A percentile compares a stretch with the other conserved stretches of the same genome.
phyloP scores from a whole-genome alignment of 2,888 invertebrate species.

The Heliconius charithonia region DNA sequence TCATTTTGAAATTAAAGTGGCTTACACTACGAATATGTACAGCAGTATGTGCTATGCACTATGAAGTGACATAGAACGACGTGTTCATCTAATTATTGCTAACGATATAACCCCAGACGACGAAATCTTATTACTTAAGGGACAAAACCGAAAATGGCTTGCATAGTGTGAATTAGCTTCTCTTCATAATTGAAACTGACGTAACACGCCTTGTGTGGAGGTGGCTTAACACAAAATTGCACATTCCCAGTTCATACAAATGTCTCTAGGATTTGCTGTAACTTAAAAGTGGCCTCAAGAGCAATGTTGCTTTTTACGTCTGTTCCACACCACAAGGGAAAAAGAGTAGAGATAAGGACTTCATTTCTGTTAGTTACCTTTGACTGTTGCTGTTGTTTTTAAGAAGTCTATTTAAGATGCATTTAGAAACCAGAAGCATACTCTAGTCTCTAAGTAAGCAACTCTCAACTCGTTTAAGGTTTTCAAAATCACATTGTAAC shows the following conservation, averaged over 20 bases:
- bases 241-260: slow-evolving; percentile 47
- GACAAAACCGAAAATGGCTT: slow-evolving; percentile 24
- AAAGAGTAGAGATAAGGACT: slow-evolving; percentile 39
- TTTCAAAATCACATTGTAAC: slow-evolving; percentile 19
- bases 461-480: slow-evolving; percentile 16
- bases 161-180: slow-evolving; percentile 17
- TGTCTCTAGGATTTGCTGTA: slow-evolving; percentile 47
- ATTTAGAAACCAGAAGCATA: slow-evolving; percentile 13
- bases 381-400: slow-evolving; percentile 32
- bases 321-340: slow-evolving; percentile 33
- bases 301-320: slow-evolving; percentile 45
- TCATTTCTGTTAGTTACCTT: slow-evolving; percentile 41
- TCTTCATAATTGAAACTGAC: slow-evolving; percentile 33
- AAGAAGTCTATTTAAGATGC: slow-evolving; percentile 24
- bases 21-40: not conserved
- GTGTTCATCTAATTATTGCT: slow-evolving; percentile 32
- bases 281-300: slow-evolving; percentile 42
- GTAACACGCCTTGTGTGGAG: slow-evolving; percentile 35
- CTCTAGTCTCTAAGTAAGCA: not conserved
- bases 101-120: slow-evolving; percentile 26
- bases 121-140: not conserved
- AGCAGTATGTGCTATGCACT: slow-evolving; percentile 5
- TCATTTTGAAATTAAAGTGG: not conserved
- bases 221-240: slow-evolving; percentile 42
- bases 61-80: slow-evolving; percentile 19